A percentile compares a stretch with the other conserved stretches of the same genome.
phyloP scores from a whole-genome alignment of 2,113 vertebrate species.

The Apeltes quadracus region DNA sequence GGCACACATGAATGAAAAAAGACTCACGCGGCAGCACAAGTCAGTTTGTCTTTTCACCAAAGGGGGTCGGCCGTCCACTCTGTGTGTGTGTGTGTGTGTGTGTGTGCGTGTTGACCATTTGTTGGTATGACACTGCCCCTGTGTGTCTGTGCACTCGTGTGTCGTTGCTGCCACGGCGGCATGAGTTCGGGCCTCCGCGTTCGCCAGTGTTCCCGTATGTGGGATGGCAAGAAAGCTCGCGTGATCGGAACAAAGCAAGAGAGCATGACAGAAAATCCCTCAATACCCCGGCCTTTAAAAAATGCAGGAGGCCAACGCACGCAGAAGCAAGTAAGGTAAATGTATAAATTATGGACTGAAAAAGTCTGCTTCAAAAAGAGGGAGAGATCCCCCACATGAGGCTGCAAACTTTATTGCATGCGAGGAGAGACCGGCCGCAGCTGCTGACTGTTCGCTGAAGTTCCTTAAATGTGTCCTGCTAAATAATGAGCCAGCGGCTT shows the following conservation, averaged over 20 bases:
- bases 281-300: slow-evolving; percentile 89
- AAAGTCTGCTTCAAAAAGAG: slow-evolving; percentile 78
- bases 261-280: slow-evolving; percentile 89
- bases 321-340: slow-evolving; percentile 84
- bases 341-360: slow-evolving; percentile 81
- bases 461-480: slow-evolving; percentile 23
- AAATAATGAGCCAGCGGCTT: slow-evolving; percentile 63
- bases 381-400: slow-evolving; percentile 79
- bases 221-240: slow-evolving; percentile 80
- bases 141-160: slow-evolving; percentile 29
- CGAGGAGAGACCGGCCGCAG: slow-evolving; percentile 49
- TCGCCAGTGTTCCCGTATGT: slow-evolving; percentile 67
- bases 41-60: slow-evolving; percentile 22
- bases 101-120: slow-evolving; percentile 20
- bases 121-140: background rate
- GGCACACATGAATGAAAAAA: slow-evolving; percentile 49
- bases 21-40: slow-evolving; percentile 47
- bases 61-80: slow-evolving; percentile 18
- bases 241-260: slow-evolving; percentile 85
- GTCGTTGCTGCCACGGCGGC: slow-evolving; percentile 35
- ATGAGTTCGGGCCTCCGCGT: slow-evolving; percentile 43
- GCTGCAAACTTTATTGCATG: slow-evolving; percentile 77
- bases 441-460: slow-evolving; percentile 40
- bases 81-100: slow-evolving; percentile 6
- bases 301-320: slow-evolving; percentile 88